Conservation (phyloP, 2,888 invertebrate genomes). For the Plagodis dolabraria region DNA sequence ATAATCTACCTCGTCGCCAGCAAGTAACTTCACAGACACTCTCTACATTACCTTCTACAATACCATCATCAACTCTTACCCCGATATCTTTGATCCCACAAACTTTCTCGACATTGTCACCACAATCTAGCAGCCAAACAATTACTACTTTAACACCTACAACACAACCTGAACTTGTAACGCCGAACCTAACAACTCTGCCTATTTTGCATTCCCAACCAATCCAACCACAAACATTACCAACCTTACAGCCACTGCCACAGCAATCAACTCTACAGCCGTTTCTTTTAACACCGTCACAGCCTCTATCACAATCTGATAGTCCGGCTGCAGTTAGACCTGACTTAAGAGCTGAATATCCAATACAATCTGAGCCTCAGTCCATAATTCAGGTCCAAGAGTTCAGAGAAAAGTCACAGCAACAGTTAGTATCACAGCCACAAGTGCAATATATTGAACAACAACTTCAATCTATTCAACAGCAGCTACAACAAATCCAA, state of each 20-base stretch:
- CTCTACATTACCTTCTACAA: conserved; percentile 7
- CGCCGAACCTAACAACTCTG: conserved; percentile 4
- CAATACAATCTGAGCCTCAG: conserved; percentile 12
- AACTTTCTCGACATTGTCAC: conserved; percentile 1
- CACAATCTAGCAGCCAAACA: conserved; percentile 13
- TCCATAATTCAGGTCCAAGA: conserved; percentile 11
- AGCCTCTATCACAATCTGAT: conserved; percentile 15
- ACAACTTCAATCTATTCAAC: conserved; percentile 30
- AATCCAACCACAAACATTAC: conserved; percentile 11
- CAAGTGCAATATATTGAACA: conserved; percentile 32
- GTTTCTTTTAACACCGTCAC: conserved; percentile 18
- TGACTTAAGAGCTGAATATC: conserved; percentile 11
- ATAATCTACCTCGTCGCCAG: conserved; percentile 9
- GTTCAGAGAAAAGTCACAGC: not conserved
- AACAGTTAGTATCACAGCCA: conserved; percentile 7
- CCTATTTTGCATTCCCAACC: conserved; percentile 16
- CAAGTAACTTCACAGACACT: conserved; percentile 14
- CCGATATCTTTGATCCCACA: conserved; percentile 6
- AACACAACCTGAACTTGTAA: conserved; percentile 11
- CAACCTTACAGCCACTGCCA: conserved; percentile 12
- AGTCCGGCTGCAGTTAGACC: conserved; percentile 15
- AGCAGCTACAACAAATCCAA: conserved; percentile 28
- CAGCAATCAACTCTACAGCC: conserved; percentile 16
- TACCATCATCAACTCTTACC: conserved; percentile 7
- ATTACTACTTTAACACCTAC: conserved; percentile 8